Conservation (phyloP, 2,113 vertebrate genomes). For the Poecilia latipinna region DNA sequence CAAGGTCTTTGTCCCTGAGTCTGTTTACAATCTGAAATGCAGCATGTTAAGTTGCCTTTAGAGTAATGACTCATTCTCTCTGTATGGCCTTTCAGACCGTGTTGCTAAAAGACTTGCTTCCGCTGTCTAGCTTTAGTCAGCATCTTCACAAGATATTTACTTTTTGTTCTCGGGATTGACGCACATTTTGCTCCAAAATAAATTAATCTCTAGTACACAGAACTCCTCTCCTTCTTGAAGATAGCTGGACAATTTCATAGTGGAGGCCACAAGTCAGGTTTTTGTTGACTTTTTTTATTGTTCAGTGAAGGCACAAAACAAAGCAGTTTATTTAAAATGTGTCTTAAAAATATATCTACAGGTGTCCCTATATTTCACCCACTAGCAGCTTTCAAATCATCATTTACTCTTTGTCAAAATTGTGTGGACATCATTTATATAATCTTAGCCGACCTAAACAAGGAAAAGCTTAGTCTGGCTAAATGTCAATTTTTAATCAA, state of each 20-base stretch:
- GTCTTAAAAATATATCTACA: background rate
- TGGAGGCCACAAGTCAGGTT: no score
- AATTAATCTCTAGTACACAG: background rate
- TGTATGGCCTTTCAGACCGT: background rate
- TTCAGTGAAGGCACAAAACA: background rate
- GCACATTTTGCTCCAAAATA: background rate
- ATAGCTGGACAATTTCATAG: no score
- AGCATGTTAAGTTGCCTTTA: background rate
- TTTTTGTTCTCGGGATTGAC: background rate
- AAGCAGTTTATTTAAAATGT: background rate
- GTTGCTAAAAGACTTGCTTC: no score
- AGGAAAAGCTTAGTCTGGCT: no score
- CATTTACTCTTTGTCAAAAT: background rate
- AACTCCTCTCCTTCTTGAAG: background rate
- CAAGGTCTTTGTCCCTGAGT: background rate
- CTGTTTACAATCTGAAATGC: background rate
- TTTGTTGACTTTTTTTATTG: no score
- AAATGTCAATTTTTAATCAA: no score
- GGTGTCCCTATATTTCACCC: background rate
- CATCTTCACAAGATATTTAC: background rate
- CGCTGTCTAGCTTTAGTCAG: no score
- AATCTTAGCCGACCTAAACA: no score
- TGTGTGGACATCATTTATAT: no score
- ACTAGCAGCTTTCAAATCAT: background rate
- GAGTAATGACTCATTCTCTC: background rate